Evolutionary conservation across 2,113 vertebrate species (phyloP), one percentile per base, ranked within the genome.

Genomic region (Nematolebias whitei): DNA sequence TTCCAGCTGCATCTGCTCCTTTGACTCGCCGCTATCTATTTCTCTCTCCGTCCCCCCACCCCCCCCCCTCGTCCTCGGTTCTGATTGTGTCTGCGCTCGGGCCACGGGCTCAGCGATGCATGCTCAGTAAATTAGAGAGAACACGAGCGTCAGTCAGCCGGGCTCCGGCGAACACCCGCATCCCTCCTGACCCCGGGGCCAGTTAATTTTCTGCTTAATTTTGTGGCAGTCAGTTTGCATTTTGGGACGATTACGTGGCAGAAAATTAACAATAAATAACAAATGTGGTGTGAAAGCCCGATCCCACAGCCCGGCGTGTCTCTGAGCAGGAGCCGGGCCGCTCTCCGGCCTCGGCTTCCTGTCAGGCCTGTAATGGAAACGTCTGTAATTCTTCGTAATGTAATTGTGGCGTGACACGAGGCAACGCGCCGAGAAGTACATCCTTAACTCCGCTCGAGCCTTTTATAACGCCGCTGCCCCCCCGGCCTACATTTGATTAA

Each of bases 181-280:
- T 95, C 95, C 95, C 88, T 90, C 90, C 92, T 97, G 97, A 98
- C 98, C 97, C 90, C 85, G 94, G 94, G 98, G 96, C 96, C 97
- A 98, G 96, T 97, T 98, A 97, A 98, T 99, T 98, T 99, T 98
- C 96, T 98, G 97, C 98, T 98, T 99, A 99, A 99, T 99, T 98
- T 98, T 99, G 96, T 95, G 94, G 95, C 96, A 98, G 98, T 99
- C 98, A 96, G 95, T 98, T 98, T 98, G 96, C 96, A 97, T 99
- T 98, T 93, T 98, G 96, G 95, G 96, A 97, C 96, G 96, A 98
- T 98, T 97, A 98, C 94, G 95, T 95, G 93, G 94, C 94, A 93
- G 95, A 94, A 98, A 98, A 98, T 98, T 99, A 99, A 98, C 98
- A 99, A 99, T 99, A 98, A 99, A 99, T 99, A 99, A 99, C 96